Conservation (phyloP, 2,797 vertebrate species). For the Mormyrops boulengeri region DNA sequence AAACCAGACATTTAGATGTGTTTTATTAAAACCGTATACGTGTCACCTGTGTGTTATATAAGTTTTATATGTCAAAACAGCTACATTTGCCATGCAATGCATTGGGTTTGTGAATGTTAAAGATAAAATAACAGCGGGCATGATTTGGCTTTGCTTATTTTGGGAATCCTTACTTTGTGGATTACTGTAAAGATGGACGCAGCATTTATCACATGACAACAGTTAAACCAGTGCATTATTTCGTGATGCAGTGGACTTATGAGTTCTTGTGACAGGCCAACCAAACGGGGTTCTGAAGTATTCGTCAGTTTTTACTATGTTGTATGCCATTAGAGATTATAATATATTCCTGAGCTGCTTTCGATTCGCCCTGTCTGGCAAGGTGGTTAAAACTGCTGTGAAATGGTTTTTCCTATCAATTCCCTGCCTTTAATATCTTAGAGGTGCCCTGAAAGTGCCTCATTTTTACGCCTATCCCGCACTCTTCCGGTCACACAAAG, state of each 20-base stretch:
- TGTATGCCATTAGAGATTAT: background rate
- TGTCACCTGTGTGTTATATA: background rate
- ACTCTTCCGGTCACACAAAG: background rate
- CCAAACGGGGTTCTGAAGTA: background rate
- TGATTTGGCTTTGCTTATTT: background rate
- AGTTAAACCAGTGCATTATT: background rate
- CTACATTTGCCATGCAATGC: background rate
- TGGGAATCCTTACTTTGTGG: background rate
- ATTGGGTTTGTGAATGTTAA: background rate
- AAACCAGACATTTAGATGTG: background rate
- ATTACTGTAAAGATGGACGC: background rate
- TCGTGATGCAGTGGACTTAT: background rate
- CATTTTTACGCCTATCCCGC: constrained; percentile 49
- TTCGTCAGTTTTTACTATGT: background rate
- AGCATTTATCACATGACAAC: background rate
- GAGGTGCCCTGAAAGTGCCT: constrained; percentile 61
- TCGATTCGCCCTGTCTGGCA: background rate
- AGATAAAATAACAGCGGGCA: background rate
- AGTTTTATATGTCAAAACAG: background rate
- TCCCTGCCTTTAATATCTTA: constrained; percentile 37
- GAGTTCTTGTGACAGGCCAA: background rate
- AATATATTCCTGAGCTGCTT: background rate
- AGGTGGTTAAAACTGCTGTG: background rate
- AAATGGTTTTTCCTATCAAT: background rate
- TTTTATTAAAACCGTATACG: background rate